A percentile compares a stretch with the other conserved stretches of the same genome.
Evolutionary conservation across 1,140 invertebrate species (phyloP).

Genomic region (Drosophila tropicalis): DNA sequence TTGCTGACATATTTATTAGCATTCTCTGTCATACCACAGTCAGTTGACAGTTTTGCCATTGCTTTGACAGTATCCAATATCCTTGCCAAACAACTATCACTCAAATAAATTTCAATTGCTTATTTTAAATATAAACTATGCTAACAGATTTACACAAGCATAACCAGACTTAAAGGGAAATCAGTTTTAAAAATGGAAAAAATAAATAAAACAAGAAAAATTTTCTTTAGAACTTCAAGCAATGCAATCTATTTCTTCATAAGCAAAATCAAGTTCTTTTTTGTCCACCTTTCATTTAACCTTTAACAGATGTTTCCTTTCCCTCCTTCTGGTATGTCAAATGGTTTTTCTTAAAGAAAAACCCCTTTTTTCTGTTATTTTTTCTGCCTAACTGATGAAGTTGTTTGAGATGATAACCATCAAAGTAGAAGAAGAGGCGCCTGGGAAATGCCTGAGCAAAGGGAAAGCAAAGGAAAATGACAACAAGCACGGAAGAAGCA

Average conservation of each 20-base stretch:
- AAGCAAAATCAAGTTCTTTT: background rate
- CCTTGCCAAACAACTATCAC: background rate
- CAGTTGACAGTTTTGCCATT: conserved; percentile 1
- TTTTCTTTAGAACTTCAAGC: background rate
- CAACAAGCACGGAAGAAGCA: conserved; percentile 34
- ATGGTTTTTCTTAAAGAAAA: background rate
- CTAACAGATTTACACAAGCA: background rate
- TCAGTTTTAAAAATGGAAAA: background rate
- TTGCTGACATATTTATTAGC: background rate
- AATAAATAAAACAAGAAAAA: background rate
- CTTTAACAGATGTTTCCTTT: background rate
- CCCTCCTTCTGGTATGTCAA: background rate
- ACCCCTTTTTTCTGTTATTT: conserved; percentile 4
- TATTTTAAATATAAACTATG: background rate
- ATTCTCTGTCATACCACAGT: background rate
- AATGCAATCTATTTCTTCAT: background rate
- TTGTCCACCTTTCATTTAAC: background rate
- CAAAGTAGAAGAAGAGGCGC: conserved; percentile 47
- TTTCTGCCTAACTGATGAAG: conserved; percentile 58
- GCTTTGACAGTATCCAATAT: background rate
- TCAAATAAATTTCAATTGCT: background rate
- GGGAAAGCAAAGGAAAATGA: conserved; percentile 19
- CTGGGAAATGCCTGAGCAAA: conserved; percentile 53
- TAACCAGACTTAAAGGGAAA: background rate
- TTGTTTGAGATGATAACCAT: conserved; percentile 53